These are phyloP conservation scores for Equus quagga DNA, from an alignment of 2,113 vertebrate genomes.

Conservation along the genomic window DNA sequence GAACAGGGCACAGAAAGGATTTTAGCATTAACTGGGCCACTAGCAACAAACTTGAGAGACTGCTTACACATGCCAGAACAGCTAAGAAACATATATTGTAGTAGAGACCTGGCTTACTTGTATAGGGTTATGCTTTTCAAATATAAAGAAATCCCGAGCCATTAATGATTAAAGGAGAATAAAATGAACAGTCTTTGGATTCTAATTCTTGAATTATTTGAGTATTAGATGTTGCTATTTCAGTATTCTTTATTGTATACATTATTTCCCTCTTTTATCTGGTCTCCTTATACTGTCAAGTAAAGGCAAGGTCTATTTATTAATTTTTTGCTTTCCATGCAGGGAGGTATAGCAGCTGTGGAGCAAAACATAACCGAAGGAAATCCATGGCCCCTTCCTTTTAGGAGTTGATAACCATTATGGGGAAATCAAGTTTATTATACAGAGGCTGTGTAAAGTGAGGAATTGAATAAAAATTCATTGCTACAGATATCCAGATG, in stretches of 20 bases:
- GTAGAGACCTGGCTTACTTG: constrained; percentile 31
- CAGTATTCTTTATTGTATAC: not conserved
- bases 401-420: not conserved
- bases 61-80: not conserved
- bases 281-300: not conserved
- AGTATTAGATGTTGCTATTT: not conserved
- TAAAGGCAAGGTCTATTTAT: not conserved
- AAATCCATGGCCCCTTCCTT: not conserved
- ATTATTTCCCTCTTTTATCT: not conserved
- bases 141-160: constrained; percentile 24
- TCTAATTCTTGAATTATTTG: constrained; percentile 56
- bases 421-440: not conserved
- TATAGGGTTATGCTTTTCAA: not conserved
- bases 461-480: not conserved
- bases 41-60: constrained; percentile 37
- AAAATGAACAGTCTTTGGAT: constrained; percentile 48
- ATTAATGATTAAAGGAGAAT: constrained; percentile 46
- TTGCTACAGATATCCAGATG: not conserved
- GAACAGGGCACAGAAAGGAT: constrained; percentile 9
- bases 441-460: not conserved
- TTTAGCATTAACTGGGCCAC: constrained; percentile 44
- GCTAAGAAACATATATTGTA: not conserved
- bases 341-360: not conserved
- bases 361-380: not conserved
- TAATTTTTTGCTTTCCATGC: not conserved